These are phyloP conservation scores for Tarsius wallacei DNA, from an alignment of 2,797 vertebrate genomes.

Conservation along the genomic window DNA sequence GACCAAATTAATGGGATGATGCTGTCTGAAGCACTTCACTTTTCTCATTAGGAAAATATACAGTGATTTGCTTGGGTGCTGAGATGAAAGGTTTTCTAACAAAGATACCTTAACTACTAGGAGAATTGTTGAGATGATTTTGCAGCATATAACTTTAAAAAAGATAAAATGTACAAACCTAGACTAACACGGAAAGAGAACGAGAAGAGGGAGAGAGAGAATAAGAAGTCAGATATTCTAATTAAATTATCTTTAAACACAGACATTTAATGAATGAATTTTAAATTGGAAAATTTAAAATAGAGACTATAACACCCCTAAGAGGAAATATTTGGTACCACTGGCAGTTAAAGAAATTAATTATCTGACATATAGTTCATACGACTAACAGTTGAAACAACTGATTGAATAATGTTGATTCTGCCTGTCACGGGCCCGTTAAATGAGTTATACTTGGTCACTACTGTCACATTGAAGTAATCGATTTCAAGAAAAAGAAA, in stretches of 20 bases:
- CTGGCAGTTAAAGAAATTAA: conserved; percentile 51
- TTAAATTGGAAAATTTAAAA: conserved; percentile 8
- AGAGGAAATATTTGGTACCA: conserved; percentile 22
- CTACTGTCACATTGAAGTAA: not conserved
- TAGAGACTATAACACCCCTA: not conserved
- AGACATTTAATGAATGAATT: conserved; percentile 43
- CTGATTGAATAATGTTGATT: conserved; percentile 23
- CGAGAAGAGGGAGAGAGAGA: not conserved
- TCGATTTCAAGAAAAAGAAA: conserved; percentile 44
- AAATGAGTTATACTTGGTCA: not conserved
- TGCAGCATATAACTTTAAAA: not conserved
- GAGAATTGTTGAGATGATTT: not conserved
- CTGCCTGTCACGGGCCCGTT: not conserved
- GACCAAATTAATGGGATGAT: conserved; percentile 7
- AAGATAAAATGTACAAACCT: not conserved
- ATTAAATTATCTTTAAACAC: conserved; percentile 60
- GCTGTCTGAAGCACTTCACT: conserved; percentile 23
- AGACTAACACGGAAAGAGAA: not conserved
- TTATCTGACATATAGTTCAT: not conserved
- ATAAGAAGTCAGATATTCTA: not conserved
- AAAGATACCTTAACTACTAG: not conserved
- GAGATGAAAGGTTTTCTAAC: not conserved
- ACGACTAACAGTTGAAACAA: conserved; percentile 9
- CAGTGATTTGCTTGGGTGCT: not conserved
- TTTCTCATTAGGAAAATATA: conserved; percentile 37